Evolutionary conservation across 1,140 invertebrate genomes (phyloP), one percentile per base, ranked within the genome.

Genomic region (Macrosteles quadrilineatus): DNA sequence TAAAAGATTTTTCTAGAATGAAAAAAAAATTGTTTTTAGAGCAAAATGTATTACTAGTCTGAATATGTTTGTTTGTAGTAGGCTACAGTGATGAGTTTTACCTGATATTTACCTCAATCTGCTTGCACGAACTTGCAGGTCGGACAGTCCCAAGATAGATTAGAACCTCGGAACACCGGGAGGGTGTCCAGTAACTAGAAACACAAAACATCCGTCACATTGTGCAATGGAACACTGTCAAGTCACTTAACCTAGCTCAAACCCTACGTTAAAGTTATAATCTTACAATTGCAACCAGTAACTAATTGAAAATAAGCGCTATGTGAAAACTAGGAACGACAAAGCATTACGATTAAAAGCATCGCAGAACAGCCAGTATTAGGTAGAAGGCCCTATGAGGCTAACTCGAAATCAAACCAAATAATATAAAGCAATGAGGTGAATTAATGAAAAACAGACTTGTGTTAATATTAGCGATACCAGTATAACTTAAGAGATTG

Each of bases 91-190:
- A n/a, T n/a, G n/a, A n/a, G n/a, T n/a, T n/a, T n/a, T n/a, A n/a
- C n/a, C n/a, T n/a, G n/a, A n/a, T n/a, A 11, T 25, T 87, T 83
- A 96, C 94, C 93, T 89, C 95, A 92, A 86, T 91, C 87, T 84
- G 95, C 89, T 91, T 96, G 94, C 87, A 96, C 92, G 86, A 94
- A 95, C 88, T 93, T 94, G 91, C 94, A 96, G 87, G 92, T 91
- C 84, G 92, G 91, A 87, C 93, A 89, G 86, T 92, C 91, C 88
- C 93, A 96, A 93, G 17, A 21, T 29, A 66, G 4, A 91, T 92
- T 97, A 96, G 96, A 97, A 96, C 96, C 95, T 93, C 92, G 94
- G 95, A 93, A 98, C 91, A 96, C 94, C 93, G 91, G 95, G 93
- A 96, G 95, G 94, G 93, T 97, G 95, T 95, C 95, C 95, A 96